Evolutionary conservation across 2,113 vertebrate genomes (phyloP), one percentile per base, ranked within the genome.

Genomic region (Pyxicephalus adspersus): DNA sequence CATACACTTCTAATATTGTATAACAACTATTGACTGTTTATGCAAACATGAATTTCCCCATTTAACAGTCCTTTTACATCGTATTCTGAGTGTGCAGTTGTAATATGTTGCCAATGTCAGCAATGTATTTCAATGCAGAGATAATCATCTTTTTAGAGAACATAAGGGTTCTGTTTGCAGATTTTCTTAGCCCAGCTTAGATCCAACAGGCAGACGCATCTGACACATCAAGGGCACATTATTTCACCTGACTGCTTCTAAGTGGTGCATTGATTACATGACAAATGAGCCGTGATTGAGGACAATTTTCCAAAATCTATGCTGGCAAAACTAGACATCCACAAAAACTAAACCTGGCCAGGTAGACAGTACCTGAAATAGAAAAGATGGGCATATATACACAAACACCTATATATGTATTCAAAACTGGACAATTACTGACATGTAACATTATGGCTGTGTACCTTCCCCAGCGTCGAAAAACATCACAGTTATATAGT

Each of bases 161-260:
- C 31, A 75, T 75, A 17, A 45, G 54, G 72, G 72, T 45, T 57
- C 28, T 11, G 26, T 55, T 18, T 25, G 72, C 72, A 60, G 72
- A 75, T 60, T 60, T 60, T 16, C 55, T 25, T 18, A 34, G 60
- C 29, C 15, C 22, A 52, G 20, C 63, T 66, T 23, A 25, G 63
- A 31, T 54, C 50, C 60, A 45, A 25, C 51, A 38, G 64, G n/a
- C 64, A 64, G 52, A 18, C 51, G 23, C 34, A 16, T 45, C 11
- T 64, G 38, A 77, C 51, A 38, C 65, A 64, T 77, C 45, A 77
- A 64, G 61, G 75, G 25, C 61, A 77, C 28, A 25, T n/a, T 34
- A 66, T 66, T 55, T 66, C 61, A 34, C 76, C 76, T 25, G 63
- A 77, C 51, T 77, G 28, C 63, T 55, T 77, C 50, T 57, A 57